Evolutionary conservation across 2,113 vertebrate species (phyloP).

Genomic region (Nettapus auritus): DNA sequence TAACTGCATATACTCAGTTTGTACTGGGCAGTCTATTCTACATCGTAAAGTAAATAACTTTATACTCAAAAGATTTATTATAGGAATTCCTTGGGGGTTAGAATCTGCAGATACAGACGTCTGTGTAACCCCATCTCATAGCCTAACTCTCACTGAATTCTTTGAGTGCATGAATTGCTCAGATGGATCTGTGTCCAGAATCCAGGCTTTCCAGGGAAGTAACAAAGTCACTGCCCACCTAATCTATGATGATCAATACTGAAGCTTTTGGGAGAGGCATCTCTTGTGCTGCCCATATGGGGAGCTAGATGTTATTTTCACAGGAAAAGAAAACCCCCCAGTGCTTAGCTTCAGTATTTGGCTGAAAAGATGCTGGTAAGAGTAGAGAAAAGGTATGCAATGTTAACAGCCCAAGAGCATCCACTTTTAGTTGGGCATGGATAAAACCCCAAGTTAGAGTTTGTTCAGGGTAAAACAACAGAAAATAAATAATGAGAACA

Average conservation of each 20-base stretch:
- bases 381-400: not conserved
- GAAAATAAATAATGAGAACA: not conserved
- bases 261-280: not conserved
- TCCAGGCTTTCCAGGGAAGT: not conserved
- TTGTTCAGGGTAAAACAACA: not conserved
- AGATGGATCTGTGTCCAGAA: not conserved
- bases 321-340: not conserved
- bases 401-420: not conserved
- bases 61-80: not conserved
- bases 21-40: not conserved
- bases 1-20: not conserved
- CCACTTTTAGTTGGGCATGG: not conserved
- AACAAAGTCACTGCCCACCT: not conserved
- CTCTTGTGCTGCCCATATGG: not conserved
- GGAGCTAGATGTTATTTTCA: not conserved
- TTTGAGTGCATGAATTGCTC: not conserved
- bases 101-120: not conserved
- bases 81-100: not conserved
- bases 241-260: not conserved
- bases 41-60: not conserved
- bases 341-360: not conserved
- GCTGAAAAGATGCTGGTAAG: not conserved
- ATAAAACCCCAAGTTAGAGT: not conserved
- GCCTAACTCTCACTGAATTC: not conserved
- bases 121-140: fast-evolving